Evolutionary conservation across 2,797 vertebrate genomes (phyloP), one percentile per base, ranked within the genome.

Genomic region (Thaleichthys pacificus): DNA sequence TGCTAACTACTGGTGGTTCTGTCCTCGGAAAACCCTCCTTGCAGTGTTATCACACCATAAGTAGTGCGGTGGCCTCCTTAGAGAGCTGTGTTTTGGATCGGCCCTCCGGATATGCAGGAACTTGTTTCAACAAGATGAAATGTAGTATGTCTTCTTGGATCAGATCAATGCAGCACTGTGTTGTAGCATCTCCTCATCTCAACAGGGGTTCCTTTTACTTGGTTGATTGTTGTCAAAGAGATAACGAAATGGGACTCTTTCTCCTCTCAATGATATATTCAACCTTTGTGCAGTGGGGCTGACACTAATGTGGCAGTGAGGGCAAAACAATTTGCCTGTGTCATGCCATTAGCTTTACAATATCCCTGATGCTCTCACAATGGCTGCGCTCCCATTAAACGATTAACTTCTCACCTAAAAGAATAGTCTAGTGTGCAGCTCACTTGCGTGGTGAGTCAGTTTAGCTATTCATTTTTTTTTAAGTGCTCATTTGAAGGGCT

Each of bases 121-220:
- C 75, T 84, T 49, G 80, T 85, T 82, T 72, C 72, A 82, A 79
- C 1, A 82, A 74, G 76, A 19, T 1, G 35, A 67, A 47, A 14
- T 42, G 11, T 11, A 12, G 38, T 11, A 12, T 42, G 38, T 42
- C 38, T 11, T 42, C 38, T 42, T 42, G 42, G 9, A 14, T 47
- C 42, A 12, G 30, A 75, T 84, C 86, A 63, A 70, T 68, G 77
- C 42, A 47, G 68, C 79, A 1, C 30, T 17, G 61, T 19, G 32
- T 61, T 83, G 68, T 78, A 24, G 38, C 21, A 7, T 14, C 24
- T 15, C 19, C 38, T 26, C 11, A 71, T 42, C 32, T 73, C 24
- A 26, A 63, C 75, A 42, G 19, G 63, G 62, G 85, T 87, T 81
- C 28, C 54, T 83, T 84, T 82, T 78, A 56, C 32, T 42, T 35